Percentiles rank a stretch among this genome's conserved stretches.
These are phyloP conservation scores for Trialeurodes vaporariorum DNA, from an alignment of 1,140 invertebrate species.

Conservation along the genomic window DNA sequence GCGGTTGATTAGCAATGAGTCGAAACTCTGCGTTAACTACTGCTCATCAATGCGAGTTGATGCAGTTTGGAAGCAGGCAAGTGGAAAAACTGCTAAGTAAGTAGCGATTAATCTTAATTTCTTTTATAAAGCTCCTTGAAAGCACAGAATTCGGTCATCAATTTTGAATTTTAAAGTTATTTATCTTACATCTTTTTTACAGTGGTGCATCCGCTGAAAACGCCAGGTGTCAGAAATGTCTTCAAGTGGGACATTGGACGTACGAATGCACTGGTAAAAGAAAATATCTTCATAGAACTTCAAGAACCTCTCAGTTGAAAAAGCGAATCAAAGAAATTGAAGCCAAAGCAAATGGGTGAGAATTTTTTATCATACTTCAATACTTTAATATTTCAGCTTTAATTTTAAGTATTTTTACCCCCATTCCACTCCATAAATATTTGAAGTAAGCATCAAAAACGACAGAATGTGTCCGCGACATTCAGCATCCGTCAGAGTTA, in stretches of 20 bases:
- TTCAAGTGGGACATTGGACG: constrained; percentile 27
- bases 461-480: no score
- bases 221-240: constrained; percentile 25
- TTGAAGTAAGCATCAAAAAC: no score
- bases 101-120: no score
- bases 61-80: no score
- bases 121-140: no score
- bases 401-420: background rate
- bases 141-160: no score
- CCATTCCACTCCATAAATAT: no score
- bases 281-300: constrained; percentile 22
- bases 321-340: constrained; percentile 12
- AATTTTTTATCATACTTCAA: background rate
- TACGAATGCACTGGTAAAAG: constrained; percentile 28
- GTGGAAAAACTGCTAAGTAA: no score
- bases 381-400: background rate
- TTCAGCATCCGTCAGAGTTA: background rate
- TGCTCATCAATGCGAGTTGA: no score
- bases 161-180: no score
- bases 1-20: no score
- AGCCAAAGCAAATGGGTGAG: background rate
- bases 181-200: background rate
- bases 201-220: background rate
- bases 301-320: constrained; percentile 20
- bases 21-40: no score